Percentiles rank a stretch among this genome's conserved stretches.
phyloP scores from a whole-genome alignment of 2,888 invertebrate genomes.

The Cryptocephalus moraei region DNA sequence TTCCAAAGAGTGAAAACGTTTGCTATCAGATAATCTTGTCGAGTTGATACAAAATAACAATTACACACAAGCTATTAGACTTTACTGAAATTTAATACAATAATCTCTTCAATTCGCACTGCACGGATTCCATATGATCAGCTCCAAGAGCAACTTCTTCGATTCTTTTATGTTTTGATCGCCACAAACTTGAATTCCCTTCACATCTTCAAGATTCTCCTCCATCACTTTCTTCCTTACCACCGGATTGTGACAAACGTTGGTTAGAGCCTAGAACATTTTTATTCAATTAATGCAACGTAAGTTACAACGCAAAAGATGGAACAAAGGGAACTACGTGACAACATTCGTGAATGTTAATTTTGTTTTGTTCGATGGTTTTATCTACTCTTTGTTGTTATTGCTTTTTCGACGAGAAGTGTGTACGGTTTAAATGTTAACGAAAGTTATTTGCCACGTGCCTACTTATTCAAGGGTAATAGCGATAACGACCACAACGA shows the following conservation, averaged over 20 bases:
- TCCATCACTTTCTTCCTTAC: slow-evolving; percentile 17
- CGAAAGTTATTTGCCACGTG: no score
- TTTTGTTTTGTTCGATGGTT: no score
- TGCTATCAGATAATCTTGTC: no score
- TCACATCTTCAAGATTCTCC: slow-evolving; percentile 17
- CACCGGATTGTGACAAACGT: slow-evolving; percentile 24
- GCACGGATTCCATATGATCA: slow-evolving; percentile 20
- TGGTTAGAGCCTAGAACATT: slow-evolving; percentile 21
- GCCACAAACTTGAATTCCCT: slow-evolving; percentile 13
- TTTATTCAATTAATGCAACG: neutral
- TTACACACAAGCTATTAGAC: neutral
- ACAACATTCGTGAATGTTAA: no score
- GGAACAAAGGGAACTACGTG: no score
- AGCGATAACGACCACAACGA: no score
- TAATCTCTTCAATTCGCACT: neutral
- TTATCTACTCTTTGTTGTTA: no score
- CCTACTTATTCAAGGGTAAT: no score
- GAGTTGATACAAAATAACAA: neutral
- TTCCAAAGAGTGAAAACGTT: no score
- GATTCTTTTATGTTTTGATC: slow-evolving; percentile 14
- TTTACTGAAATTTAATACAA: neutral
- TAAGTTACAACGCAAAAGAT: no score
- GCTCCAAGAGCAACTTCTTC: slow-evolving; percentile 18
- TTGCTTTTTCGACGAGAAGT: no score
- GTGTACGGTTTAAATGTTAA: no score